Conservation (phyloP, 2,797 vertebrate genomes). For the Micropoecilia bifurca region DNA sequence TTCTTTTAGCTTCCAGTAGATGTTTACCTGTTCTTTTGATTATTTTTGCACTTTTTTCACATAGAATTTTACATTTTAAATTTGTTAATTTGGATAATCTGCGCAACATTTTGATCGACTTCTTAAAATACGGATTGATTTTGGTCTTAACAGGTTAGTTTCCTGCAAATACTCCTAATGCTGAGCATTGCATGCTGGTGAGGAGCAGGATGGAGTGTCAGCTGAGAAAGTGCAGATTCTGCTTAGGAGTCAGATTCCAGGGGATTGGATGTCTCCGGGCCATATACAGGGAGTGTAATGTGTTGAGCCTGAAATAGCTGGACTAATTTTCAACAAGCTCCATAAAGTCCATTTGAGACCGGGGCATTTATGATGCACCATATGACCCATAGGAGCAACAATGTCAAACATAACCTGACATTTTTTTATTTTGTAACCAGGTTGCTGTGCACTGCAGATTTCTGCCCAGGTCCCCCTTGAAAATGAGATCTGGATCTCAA, state of each 20-base stretch:
- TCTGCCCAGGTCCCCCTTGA: no score
- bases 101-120: background rate
- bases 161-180: slow-evolving; percentile 3
- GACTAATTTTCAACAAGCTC: slow-evolving; percentile 50
- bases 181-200: slow-evolving; percentile 6
- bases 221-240: slow-evolving; percentile 63
- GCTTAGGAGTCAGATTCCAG: slow-evolving; percentile 78
- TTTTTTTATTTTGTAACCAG: no score
- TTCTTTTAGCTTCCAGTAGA: background rate
- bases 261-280: slow-evolving; percentile 77
- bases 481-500: no score
- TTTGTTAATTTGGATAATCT: background rate
- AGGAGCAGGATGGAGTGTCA: slow-evolving; percentile 29
- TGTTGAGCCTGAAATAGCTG: slow-evolving; percentile 80
- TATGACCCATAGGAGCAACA: background rate
- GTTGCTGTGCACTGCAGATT: no score
- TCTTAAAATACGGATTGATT: background rate
- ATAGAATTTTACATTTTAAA: background rate
- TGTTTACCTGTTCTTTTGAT: background rate
- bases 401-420: background rate
- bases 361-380: background rate
- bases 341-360: slow-evolving; percentile 22
- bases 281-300: slow-evolving; percentile 76
- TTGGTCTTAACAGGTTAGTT: background rate
- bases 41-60: background rate